These are phyloP conservation scores for Globia sparganii DNA, from an alignment of 2,888 invertebrate species.

Conservation along the genomic window DNA sequence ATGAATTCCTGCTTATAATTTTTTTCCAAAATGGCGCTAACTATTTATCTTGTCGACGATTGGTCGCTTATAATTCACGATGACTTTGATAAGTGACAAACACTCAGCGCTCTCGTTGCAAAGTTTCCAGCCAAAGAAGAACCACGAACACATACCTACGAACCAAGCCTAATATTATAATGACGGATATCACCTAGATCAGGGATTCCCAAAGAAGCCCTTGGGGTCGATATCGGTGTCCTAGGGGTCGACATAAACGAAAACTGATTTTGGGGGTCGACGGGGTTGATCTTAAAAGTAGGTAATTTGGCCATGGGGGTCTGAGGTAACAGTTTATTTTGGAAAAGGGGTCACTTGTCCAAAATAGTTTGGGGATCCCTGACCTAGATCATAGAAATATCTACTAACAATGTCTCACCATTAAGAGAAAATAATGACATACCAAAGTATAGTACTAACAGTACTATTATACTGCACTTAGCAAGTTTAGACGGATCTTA, in stretches of 20 bases:
- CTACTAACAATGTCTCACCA: conserved; percentile 9
- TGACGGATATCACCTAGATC: conserved; percentile 17
- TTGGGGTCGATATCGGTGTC: too few species aligned
- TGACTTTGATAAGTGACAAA: not conserved
- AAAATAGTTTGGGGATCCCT: too few species aligned
- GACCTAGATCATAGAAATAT: conserved; percentile 17
- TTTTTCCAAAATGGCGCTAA: not conserved
- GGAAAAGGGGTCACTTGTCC: too few species aligned
- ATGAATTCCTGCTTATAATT: not conserved
- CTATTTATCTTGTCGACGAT: not conserved
- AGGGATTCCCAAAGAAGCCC: too few species aligned
- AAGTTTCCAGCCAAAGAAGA: not conserved
- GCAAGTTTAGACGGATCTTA: conserved; percentile 19
- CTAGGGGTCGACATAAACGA: too few species aligned
- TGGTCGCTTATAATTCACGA: not conserved
- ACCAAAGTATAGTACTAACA: not conserved
- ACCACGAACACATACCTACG: not conserved
- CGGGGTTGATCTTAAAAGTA: too few species aligned
- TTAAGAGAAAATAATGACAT: conserved; percentile 24
- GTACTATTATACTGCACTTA: conserved; percentile 48
- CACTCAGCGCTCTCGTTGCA: not conserved
- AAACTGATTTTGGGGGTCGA: too few species aligned
- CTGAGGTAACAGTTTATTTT: too few species aligned
- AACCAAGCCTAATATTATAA: conserved; percentile 3
- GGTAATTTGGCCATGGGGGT: too few species aligned